phyloP scores from a whole-genome alignment of 1,140 invertebrate species.

The Pomacea maculata region DNA sequence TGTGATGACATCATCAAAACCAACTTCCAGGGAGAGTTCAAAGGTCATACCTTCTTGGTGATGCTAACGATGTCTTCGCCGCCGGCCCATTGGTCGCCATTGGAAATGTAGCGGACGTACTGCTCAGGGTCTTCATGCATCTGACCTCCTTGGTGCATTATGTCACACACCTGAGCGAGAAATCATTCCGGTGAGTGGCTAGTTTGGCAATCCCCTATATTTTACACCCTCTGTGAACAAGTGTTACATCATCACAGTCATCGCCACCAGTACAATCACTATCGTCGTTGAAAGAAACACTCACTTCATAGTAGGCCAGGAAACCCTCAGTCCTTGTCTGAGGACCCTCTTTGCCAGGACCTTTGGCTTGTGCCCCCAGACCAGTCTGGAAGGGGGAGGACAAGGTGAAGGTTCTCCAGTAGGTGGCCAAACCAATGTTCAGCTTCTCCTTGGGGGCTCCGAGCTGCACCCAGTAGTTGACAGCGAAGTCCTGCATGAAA shows the following conservation, averaged over 20 bases:
- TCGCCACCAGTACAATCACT: background rate
- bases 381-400: slow-evolving; percentile 14
- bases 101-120: slow-evolving; percentile 79
- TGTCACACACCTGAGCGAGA: slow-evolving; percentile 37
- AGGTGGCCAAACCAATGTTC: slow-evolving; percentile 89
- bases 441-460: slow-evolving; percentile 96
- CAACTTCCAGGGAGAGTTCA: background rate
- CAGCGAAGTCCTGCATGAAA: slow-evolving; percentile 35
- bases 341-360: slow-evolving; percentile 72
- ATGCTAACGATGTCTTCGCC: slow-evolving; percentile 85
- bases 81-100: slow-evolving; percentile 87
- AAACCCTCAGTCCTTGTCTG: slow-evolving; percentile 89
- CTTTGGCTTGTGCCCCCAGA: slow-evolving; percentile 23
- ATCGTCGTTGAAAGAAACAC: background rate
- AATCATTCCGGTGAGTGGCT: background rate
- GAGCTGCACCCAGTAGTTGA: slow-evolving; percentile 40
- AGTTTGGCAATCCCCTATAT: background rate
- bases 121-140: slow-evolving; percentile 74
- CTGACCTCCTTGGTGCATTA: slow-evolving; percentile 36
- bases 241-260: background rate
- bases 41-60: slow-evolving; percentile 73
- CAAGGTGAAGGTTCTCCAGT: slow-evolving; percentile 40
- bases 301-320: slow-evolving; percentile 88
- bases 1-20: no score
- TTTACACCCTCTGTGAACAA: no score